Percentiles rank a stretch among this genome's conserved stretches.
These are phyloP conservation scores for Diadegma fenestrale DNA, from an alignment of 2,888 invertebrate species.

Conservation along the genomic window DNA sequence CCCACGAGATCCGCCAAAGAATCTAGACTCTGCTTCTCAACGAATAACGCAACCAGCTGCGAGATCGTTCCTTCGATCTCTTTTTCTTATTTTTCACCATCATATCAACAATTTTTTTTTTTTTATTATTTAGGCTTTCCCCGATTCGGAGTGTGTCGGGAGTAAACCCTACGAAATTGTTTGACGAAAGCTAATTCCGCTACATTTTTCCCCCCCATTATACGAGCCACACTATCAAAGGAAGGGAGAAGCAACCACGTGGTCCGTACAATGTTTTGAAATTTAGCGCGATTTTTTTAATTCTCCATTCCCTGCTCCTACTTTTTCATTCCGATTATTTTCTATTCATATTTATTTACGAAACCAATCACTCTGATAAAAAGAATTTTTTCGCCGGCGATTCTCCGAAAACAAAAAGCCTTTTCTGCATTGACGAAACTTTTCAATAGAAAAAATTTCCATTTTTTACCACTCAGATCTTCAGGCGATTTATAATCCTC, in stretches of 20 bases:
- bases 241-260: constrained; percentile 39
- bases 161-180: constrained; percentile 25
- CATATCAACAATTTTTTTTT: background rate
- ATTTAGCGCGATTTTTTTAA: constrained; percentile 14
- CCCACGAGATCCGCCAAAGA: constrained; percentile 42
- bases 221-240: background rate
- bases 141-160: background rate
- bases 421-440: background rate
- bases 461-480: constrained; percentile 5
- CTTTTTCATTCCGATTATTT: background rate
- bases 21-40: constrained; percentile 58
- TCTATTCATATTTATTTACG: background rate
- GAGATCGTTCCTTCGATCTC: constrained; percentile 29
- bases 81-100: background rate
- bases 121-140: background rate
- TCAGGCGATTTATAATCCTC: constrained; percentile 17
- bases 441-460: constrained; percentile 19
- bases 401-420: background rate
- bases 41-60: constrained; percentile 59
- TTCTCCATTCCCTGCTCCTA: background rate
- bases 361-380: background rate
- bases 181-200: constrained; percentile 8
- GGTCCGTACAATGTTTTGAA: constrained; percentile 35
- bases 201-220: background rate
- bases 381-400: background rate